phyloP scores from a whole-genome alignment of 2,113 vertebrate genomes.

The Fulica atra region DNA sequence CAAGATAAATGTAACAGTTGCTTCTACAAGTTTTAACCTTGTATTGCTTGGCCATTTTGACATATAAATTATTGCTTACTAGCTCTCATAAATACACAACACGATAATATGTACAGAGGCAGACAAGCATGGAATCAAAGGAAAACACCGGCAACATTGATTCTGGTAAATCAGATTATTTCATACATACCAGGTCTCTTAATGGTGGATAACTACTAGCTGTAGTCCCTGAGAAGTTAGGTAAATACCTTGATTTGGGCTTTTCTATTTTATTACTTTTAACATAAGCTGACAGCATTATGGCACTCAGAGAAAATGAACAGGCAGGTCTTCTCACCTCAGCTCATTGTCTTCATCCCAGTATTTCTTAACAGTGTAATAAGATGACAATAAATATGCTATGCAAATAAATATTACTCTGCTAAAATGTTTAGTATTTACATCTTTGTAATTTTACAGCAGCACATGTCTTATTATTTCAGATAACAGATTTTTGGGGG shows the following conservation, averaged over 20 bases:
- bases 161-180: conserved; percentile 76
- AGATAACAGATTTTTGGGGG: background rate
- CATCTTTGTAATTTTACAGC: conserved; percentile 68
- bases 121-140: conserved; percentile 70
- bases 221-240: conserved; percentile 83
- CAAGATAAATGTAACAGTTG: conserved; percentile 74
- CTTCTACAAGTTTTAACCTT: conserved; percentile 77
- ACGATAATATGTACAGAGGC: conserved; percentile 79
- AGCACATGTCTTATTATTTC: conserved; percentile 46
- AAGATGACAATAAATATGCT: conserved; percentile 78
- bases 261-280: conserved; percentile 60
- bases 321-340: conserved; percentile 62
- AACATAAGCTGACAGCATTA: conserved; percentile 60
- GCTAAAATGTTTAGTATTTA: conserved; percentile 78
- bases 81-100: conserved; percentile 80
- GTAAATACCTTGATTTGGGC: conserved; percentile 66
- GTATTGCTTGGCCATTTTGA: conserved; percentile 84
- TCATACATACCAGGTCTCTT: conserved; percentile 76
- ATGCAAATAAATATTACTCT: conserved; percentile 82
- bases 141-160: conserved; percentile 72
- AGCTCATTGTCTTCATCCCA: conserved; percentile 53
- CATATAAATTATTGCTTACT: conserved; percentile 88
- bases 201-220: conserved; percentile 71
- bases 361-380: conserved; percentile 62
- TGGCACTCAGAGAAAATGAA: conserved; percentile 21